phyloP scores from a whole-genome alignment of 2,888 invertebrate genomes.

The Anticlea derivata region DNA sequence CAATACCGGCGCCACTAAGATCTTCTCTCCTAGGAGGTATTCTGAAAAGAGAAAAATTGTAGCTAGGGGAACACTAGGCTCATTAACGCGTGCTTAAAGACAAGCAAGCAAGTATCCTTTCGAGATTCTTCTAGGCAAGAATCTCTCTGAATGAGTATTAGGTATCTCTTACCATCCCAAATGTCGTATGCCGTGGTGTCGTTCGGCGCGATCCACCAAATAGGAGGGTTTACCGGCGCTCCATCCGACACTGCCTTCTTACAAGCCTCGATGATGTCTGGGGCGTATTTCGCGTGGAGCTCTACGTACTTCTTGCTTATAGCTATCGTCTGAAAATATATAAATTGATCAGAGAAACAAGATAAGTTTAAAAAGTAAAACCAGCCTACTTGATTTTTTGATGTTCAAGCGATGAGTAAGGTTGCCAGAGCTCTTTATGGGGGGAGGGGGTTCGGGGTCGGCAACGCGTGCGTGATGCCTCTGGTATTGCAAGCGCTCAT shows the following conservation, averaged over 20 bases:
- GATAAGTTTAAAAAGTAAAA: too few species aligned
- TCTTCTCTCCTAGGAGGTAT: slow-evolving; percentile 87
- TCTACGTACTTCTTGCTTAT: slow-evolving; percentile 83
- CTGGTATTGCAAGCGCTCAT: too few species aligned
- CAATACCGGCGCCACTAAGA: slow-evolving; percentile 88
- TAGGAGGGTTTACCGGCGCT: slow-evolving; percentile 87
- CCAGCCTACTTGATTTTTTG: too few species aligned
- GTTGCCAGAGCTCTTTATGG: too few species aligned
- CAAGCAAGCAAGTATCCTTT: too few species aligned
- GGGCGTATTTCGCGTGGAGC: slow-evolving; percentile 81
- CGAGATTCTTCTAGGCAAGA: too few species aligned
- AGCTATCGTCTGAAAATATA: slow-evolving; percentile 69
- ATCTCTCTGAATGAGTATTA: neutral
- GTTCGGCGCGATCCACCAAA: slow-evolving; percentile 89
- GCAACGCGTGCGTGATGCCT: too few species aligned
- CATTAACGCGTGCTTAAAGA: too few species aligned
- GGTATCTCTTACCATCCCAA: slow-evolving; percentile 68
- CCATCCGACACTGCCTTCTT: slow-evolving; percentile 74
- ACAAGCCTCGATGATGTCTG: slow-evolving; percentile 80
- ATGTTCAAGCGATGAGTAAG: too few species aligned
- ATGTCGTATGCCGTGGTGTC: slow-evolving; percentile 77
- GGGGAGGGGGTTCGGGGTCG: too few species aligned
- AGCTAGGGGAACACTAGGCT: too few species aligned
- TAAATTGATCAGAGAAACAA: too few species aligned
- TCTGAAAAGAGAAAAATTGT: slow-evolving; percentile 67